Percentiles rank a stretch among this genome's conserved stretches.
Evolutionary conservation across 2,113 vertebrate genomes (phyloP).

Genomic region (Naja naja): DNA sequence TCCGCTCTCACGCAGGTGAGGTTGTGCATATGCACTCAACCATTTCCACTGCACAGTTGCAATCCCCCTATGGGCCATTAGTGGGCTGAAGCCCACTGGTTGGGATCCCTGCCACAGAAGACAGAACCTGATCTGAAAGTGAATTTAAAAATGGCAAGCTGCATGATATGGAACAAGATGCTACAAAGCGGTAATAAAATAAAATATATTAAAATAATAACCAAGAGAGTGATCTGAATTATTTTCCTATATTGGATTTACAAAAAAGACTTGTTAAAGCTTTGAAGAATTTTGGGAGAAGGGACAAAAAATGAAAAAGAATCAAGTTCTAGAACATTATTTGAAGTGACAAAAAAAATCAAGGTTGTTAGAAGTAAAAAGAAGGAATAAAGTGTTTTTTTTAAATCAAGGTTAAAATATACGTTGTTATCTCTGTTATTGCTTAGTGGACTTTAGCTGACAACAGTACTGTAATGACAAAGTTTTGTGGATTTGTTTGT

Average conservation of each 20-base stretch:
- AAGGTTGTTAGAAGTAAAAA: not conserved
- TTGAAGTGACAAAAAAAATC: not conserved
- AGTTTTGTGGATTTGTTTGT: not conserved
- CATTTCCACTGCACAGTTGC: not conserved
- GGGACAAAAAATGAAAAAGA: not conserved
- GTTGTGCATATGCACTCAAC: accelerated
- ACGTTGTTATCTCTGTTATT: not conserved
- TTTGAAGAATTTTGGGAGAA: not conserved
- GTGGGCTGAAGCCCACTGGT: too few relatives aligned
- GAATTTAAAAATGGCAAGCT: not conserved
- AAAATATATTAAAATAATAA: not conserved
- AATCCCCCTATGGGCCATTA: not conserved
- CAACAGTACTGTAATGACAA: not conserved
- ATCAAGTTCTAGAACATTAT: not conserved
- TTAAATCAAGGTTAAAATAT: not conserved
- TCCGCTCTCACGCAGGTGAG: not conserved
- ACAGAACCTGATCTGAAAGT: not conserved
- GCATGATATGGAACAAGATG: not conserved
- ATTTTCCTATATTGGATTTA: not conserved
- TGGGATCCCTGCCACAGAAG: too few relatives aligned
- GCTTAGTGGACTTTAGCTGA: not conserved
- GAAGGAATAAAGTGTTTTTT: not conserved
- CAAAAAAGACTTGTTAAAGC: not conserved
- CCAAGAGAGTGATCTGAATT: not conserved
- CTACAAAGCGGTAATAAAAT: not conserved